Base-by-base conservation (phyloP, 2,113 vertebrate species). In the Campylorhamphus procurvoides region DNA sequence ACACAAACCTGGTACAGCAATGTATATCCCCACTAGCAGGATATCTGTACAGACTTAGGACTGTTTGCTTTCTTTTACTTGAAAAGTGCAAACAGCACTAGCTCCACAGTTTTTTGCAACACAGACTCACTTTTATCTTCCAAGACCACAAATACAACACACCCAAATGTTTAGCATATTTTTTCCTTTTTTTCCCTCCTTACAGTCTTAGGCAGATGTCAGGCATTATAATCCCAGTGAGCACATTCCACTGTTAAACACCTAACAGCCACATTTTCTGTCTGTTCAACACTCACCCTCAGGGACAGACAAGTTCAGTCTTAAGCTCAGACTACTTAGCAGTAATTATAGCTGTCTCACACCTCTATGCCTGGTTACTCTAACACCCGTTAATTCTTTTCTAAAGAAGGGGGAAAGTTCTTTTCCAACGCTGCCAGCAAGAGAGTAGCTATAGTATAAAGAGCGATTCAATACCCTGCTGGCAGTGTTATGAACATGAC, bases 151-250 rank as follows among this genome's bases (percentile, higher is more conserved):
- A 90, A 76, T 20, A 73, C 10, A 84, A 83, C 31, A 25, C 47
- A 31, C 19, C 37, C 82, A 86, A 83, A 46, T 3, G 7, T 73
- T 90, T 42, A 47, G 25, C 33, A 14, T 52, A 23, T 71, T 69
- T 90, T 60, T 23, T 5, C 10, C 10, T 10, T 27, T 31, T 14
- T 8, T 6, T 2, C 1, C 9, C 11, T 4, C 15, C 7, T 35
- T 2, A 47, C 13, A 7, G 8, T 29, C 35, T 79, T 90, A 46
- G 78, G 53, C 37, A n/a, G n/a, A 76, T 29, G 31, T 84, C 59
- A 69, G 78, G 62, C 33, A 64, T n/a, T 66, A 39, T 12, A 78
- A 87, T 18, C 29, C 37, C 62, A 42, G 40, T 15, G 29, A 80
- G 37, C 20, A 79, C 25, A 55, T 67, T 49, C 78, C 78, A 59